Conservation (phyloP, 35 echinoderm and acorn worm genomes). For the Heliocidaris tuberculata region DNA sequence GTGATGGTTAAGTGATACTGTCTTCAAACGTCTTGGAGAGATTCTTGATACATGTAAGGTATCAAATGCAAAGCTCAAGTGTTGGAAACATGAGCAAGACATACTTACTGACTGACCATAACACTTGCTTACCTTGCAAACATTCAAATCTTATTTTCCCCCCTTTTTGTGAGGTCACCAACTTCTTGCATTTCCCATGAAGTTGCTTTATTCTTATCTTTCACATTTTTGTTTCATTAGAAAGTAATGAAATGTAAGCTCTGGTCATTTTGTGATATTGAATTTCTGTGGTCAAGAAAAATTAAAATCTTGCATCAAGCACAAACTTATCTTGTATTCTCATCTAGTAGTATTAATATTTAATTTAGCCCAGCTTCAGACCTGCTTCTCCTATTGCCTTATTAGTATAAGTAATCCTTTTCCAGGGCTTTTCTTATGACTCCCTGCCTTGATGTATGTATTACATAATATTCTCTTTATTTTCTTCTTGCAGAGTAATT, state of each 20-base stretch:
- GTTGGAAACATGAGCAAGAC: background rate
- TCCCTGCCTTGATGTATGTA: no score
- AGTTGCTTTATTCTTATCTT: background rate
- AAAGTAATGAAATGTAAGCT: background rate
- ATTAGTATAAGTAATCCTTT: no score
- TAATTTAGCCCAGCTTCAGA: no score
- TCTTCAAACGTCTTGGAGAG: constrained; percentile 9
- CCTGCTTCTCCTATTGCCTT: no score
- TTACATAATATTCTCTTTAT: no score
- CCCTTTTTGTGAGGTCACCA: background rate
- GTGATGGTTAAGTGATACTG: background rate
- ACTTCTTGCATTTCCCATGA: background rate
- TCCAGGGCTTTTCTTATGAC: no score
- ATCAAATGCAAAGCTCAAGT: background rate
- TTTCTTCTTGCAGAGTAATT: no score
- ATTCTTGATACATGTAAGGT: background rate
- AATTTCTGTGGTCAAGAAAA: background rate
- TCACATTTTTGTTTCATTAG: background rate
- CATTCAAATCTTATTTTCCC: background rate
- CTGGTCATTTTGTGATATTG: background rate
- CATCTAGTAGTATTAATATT: background rate
- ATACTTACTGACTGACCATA: background rate
- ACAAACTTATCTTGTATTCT: background rate
- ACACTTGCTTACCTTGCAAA: background rate
- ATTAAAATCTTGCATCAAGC: background rate